phyloP scores from a whole-genome alignment of 2,888 invertebrate species.

The Gortyna flavago region DNA sequence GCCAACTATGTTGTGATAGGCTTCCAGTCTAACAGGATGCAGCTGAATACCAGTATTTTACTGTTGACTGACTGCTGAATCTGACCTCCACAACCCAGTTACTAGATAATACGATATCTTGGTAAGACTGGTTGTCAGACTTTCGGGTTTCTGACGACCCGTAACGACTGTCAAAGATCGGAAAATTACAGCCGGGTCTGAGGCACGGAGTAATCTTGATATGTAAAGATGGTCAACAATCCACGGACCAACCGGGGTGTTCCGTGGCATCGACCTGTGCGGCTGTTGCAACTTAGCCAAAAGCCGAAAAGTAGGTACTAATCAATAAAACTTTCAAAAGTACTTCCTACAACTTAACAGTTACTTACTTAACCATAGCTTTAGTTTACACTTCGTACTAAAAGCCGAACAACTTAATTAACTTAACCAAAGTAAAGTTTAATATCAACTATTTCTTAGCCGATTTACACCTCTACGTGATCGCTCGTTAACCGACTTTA shows the following conservation, averaged over 20 bases:
- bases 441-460: conserved; percentile 40
- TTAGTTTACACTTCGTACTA: conserved; percentile 12
- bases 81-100: background rate
- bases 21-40: too few relatives aligned
- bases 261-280: background rate
- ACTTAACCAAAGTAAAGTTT: conserved; percentile 34
- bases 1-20: background rate
- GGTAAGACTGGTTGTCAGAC: background rate
- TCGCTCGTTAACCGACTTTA: conserved; percentile 47
- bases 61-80: background rate
- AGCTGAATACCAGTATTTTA: background rate
- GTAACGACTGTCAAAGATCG: too few relatives aligned
- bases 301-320: background rate
- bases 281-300: background rate
- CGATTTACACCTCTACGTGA: conserved; percentile 48
- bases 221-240: background rate
- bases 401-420: conserved; percentile 38
- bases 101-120: background rate
- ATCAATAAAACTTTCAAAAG: background rate
- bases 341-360: too few relatives aligned
- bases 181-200: background rate
- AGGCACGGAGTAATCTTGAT: background rate
- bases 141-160: background rate
- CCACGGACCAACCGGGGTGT: too few relatives aligned
- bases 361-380: conserved; percentile 3